Base-by-base conservation (phyloP, 2,888 invertebrate species). In the Andricus curvator region DNA sequence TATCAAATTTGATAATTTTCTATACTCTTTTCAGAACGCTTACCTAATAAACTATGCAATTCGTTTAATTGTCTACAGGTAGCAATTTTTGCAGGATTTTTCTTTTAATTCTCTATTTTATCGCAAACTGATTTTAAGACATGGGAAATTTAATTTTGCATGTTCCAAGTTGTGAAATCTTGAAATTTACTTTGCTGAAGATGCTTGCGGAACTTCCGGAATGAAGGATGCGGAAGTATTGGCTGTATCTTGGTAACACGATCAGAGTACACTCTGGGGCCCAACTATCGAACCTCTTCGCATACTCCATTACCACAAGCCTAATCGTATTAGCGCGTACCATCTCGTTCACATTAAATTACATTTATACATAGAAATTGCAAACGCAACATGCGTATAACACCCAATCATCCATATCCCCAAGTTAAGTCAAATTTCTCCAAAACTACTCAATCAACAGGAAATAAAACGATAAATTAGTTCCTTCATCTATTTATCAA, bases 281-380 rank as follows among this genome's bases (percentile, higher is more conserved):
- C 56, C 80, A 83, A 84, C 79, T 84, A 84, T 81, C 81, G 83
- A 82, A 84, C 78, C 81, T 85, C 81, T 84, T 84, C 84, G 88
- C 85, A 81, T 87, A 87, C 87, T 90, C 89, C 87, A 90, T 90
- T 90, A 90, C 86, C 85, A 84, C 85, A 85, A 83, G 84, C 85
- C 86, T 89, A 90, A 90, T 86, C 84, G 81, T 85, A 86, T 90
- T 89, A 90, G 86, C 86, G 85, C 84, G 82, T 80, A 77, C 80
- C 83, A 77, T 84, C 84, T 83, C 82, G 78, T 84, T 84, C 83
- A 60, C 81, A 81, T 84, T 83, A 83, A 81, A 84, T 78, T 82
- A 81, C 77, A 82, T 77, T 76, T 80, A 78, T 74, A 82, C 74
- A 80, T 78, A 80, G 78, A 78, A 77, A 80, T 80, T 83, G 79